Evolutionary conservation across 2,113 vertebrate genomes (phyloP), one percentile per base, ranked within the genome.

Genomic region (Microcebus murinus): DNA sequence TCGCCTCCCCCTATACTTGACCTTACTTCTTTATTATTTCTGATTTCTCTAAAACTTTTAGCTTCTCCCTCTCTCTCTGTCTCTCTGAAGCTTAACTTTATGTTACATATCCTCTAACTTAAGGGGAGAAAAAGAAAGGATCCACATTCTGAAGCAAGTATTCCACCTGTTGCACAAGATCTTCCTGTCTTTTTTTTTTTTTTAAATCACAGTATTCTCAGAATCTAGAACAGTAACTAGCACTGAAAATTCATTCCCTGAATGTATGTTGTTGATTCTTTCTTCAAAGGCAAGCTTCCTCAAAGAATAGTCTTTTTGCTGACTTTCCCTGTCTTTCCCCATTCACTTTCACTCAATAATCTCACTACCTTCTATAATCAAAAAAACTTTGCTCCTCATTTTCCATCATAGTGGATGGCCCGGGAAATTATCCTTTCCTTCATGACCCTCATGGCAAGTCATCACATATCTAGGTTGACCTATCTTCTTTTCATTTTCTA

Each of bases 51-150:
- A 70, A 1, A 18, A 23, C 4, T 59, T 94, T 93, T 42, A 61
- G 15, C 9, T 23, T 63, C 18, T 18, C 2, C 1, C 6, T 15
- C 0, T 48, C 50, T 50, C 12, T 3, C 20, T 63, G 14, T 18
- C 2, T 1, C 4, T 15, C 0, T 48, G 45, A 42, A 70, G 18
- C 8, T 90, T 90, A 79, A 13, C 10, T 48, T 52, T 57, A 48
- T 42, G 8, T 50, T 80, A 52, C 42, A 6, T 52, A 83, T 15
- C 13, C 48, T 59, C 9, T 83, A 45, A 63, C 31, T 73, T 86
- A 67, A 45, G 57, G 27, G 10, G 15, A 34, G 1, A 8, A 34
- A 63, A 87, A 9, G 34, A 70, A 52, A 36, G 2, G 65, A 52
- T 34, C 20, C 9, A 25, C 5, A 45, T 61, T 5, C 2, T 55